Evolutionary conservation across 2,113 vertebrate species (phyloP).

Genomic region (Gracilinanus agilis): DNA sequence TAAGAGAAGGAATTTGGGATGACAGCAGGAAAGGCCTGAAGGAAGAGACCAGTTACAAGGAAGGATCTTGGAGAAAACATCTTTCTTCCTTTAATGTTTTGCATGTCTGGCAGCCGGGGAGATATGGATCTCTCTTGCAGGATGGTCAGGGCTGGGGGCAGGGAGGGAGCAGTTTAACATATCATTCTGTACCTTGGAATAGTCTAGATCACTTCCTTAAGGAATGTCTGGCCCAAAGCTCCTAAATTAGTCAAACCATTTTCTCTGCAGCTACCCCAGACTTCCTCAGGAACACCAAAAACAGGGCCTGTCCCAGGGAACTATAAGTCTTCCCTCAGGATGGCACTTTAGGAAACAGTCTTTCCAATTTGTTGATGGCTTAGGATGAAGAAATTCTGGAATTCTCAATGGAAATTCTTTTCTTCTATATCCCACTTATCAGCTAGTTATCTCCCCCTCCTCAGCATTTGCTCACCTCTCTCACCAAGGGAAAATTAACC

Average conservation of each 20-base stretch:
- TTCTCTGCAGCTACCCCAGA: background rate
- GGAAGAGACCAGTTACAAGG: constrained; percentile 3
- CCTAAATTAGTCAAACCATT: background rate
- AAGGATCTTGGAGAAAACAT: constrained; percentile 2
- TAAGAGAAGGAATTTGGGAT: background rate
- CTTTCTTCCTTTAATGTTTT: constrained; percentile 4
- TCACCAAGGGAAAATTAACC: background rate
- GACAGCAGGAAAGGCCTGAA: constrained; percentile 3
- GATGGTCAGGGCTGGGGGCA: background rate
- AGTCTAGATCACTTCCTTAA: background rate
- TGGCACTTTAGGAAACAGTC: background rate
- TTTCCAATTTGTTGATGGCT: background rate
- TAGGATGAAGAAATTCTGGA: background rate
- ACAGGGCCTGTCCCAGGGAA: background rate
- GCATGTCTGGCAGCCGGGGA: background rate
- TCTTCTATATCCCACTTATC: no score
- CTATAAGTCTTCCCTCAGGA: background rate
- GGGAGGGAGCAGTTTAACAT: background rate
- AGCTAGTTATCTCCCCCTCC: no score
- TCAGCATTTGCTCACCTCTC: background rate
- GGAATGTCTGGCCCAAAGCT: background rate
- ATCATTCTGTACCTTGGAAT: background rate
- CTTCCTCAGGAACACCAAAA: background rate
- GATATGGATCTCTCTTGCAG: background rate
- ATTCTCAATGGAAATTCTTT: background rate